phyloP scores from a whole-genome alignment of 2,113 vertebrate genomes.

The Nerophis ophidion region DNA sequence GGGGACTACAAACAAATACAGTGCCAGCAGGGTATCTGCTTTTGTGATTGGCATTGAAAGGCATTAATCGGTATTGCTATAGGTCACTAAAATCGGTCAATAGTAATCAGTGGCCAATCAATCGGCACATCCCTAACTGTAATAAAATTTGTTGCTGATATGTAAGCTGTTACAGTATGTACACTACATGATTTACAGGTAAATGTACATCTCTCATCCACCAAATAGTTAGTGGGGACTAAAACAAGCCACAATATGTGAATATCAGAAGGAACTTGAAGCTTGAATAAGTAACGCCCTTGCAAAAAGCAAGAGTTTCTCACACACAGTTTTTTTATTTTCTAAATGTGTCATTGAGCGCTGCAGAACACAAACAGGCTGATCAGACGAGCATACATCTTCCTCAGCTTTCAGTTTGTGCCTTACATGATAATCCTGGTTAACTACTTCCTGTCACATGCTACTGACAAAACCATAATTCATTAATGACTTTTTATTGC shows the following conservation, averaged over 20 bases:
- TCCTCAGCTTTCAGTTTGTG: background rate
- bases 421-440: background rate
- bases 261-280: conserved; percentile 2
- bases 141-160: too few relatives aligned
- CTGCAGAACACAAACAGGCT: background rate
- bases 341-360: background rate
- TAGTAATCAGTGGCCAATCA: too few relatives aligned
- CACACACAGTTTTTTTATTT: conserved; percentile 1
- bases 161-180: background rate
- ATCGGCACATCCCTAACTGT: too few relatives aligned
- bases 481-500: background rate
- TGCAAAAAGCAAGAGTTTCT: background rate
- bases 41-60: background rate
- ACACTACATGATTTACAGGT: background rate
- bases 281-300: conserved; percentile 11
- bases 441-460: background rate
- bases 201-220: background rate
- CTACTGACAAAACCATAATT: background rate
- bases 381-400: conserved; percentile 7
- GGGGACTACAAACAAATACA: too few relatives aligned
- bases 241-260: conserved; percentile 6
- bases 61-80: background rate
- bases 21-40: too few relatives aligned
- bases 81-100: background rate
- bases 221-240: background rate